phyloP scores from a whole-genome alignment of 2,797 vertebrate genomes.

The Sylvia borin region DNA sequence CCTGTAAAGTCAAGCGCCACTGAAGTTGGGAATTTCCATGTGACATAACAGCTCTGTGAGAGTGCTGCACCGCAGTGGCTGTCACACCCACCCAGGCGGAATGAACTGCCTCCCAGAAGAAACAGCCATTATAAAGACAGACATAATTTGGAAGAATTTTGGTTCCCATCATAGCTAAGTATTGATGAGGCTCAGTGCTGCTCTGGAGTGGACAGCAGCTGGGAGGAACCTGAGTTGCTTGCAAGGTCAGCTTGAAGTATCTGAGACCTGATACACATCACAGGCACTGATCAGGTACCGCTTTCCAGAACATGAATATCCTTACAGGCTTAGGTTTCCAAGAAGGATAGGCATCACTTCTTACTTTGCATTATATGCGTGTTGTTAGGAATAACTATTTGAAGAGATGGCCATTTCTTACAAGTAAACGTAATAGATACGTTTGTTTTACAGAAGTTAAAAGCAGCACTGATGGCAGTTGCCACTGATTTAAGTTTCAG shows the following conservation, averaged over 20 bases:
- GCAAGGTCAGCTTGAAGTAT: neutral
- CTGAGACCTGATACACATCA: conserved; percentile 19
- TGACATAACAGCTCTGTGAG: neutral
- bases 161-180: neutral
- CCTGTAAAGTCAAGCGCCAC: neutral
- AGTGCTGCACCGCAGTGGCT: accelerated
- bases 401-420: neutral
- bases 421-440: neutral
- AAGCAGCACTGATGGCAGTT: neutral
- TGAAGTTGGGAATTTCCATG: neutral
- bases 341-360: neutral
- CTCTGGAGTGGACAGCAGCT: neutral
- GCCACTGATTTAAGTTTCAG: neutral
- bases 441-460: neutral
- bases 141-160: neutral
- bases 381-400: neutral
- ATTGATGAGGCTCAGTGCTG: accelerated
- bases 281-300: neutral
- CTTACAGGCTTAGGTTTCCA: conserved; percentile 2
- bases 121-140: neutral
- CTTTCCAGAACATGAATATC: conserved; percentile 35
- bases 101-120: neutral
- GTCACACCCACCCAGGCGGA: neutral
- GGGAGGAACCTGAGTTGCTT: neutral
- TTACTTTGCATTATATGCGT: neutral